Base-by-base conservation (phyloP, 2,888 invertebrate species). In the Pristionchus japonicus region DNA sequence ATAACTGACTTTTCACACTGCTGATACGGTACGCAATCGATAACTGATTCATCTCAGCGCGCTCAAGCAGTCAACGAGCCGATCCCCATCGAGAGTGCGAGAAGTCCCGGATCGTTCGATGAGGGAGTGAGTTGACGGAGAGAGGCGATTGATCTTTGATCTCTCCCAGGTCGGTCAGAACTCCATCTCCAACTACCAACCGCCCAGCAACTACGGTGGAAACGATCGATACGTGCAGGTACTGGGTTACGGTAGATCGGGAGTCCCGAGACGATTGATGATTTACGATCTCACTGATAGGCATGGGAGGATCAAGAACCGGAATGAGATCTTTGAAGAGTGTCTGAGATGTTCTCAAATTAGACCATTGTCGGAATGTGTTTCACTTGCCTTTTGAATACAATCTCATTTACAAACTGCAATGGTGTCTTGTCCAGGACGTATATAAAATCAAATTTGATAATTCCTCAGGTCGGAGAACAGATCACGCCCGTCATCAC, bases 401-500 rank as follows among this genome's bases (percentile, higher is more conserved):
- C 64, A 15, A 9, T 67, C 1, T 13, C 13, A 13, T 67, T 6
- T 20, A 11, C 23, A 27, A 3, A 11, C 61, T 61, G 23, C 27
- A 9, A 31, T 64, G 3, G 3, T 13, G 17, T 11, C 3, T 1
- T 13, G 37, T 0, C 34, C 31, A 13, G 17, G 37, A 34, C 27
- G 3, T 31, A 0, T 23, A 74, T 9, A 0, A 67, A 67, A 67
- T 34, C 37, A 31, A 82, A 37, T 57, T 4, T 74, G 13, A 23
- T n/a, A n/a, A n/a, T 88, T 7, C 11, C 90, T 47, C 89, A 92
- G 90, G 92, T 93, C 11, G 93, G 93, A 82, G 93, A 93, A 61
- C 92, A 93, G 64, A 92, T 92, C 17, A 91, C 93, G 17, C 93
- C 93, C 34, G 92, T 93, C 37, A 92, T 92, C 47, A 90, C 91